phyloP scores from a whole-genome alignment of 2,113 vertebrate species.

The Oplegnathus fasciatus region DNA sequence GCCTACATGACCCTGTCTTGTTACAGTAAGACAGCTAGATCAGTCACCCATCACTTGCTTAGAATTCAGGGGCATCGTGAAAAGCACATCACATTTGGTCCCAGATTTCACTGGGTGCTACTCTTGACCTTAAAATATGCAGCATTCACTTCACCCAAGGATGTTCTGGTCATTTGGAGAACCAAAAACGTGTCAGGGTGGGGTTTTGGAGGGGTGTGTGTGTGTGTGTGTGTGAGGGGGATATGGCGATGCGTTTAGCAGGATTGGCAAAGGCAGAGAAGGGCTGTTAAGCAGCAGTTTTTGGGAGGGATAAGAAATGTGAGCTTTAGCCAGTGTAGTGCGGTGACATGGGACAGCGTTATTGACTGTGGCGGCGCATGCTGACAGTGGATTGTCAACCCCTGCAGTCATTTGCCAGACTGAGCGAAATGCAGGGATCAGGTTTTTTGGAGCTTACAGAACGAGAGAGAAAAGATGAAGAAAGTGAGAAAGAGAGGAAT shows the following conservation, averaged over 20 bases:
- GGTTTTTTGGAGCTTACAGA: constrained; percentile 76
- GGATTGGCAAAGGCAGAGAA: constrained; percentile 69
- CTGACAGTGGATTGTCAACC: constrained; percentile 82
- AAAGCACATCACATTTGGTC: constrained; percentile 67
- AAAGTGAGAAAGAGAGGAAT: constrained; percentile 53
- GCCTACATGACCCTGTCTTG: constrained; percentile 73
- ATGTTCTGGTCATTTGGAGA: constrained; percentile 83
- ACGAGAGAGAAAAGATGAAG: constrained; percentile 42
- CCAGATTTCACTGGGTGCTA: constrained; percentile 65
- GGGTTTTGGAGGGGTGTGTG: constrained; percentile 28
- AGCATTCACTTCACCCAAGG: constrained; percentile 71
- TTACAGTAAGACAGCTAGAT: constrained; percentile 75
- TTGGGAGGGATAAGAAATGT: constrained; percentile 76
- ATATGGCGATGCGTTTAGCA: constrained; percentile 68
- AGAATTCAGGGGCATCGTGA: constrained; percentile 62
- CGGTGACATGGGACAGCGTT: constrained; percentile 80
- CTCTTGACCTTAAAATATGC: constrained; percentile 76
- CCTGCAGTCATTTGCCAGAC: constrained; percentile 82
- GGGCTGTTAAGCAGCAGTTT: constrained; percentile 77
- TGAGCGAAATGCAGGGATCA: constrained; percentile 72
- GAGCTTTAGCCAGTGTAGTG: constrained; percentile 82
- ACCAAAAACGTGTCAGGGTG: constrained; percentile 68
- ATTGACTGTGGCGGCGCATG: constrained; percentile 79
- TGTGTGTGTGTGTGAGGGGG: constrained; percentile 4
- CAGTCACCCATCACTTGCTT: constrained; percentile 79